phyloP scores from a whole-genome alignment of 2,888 invertebrate genomes.

The Parnassius smintheus region DNA sequence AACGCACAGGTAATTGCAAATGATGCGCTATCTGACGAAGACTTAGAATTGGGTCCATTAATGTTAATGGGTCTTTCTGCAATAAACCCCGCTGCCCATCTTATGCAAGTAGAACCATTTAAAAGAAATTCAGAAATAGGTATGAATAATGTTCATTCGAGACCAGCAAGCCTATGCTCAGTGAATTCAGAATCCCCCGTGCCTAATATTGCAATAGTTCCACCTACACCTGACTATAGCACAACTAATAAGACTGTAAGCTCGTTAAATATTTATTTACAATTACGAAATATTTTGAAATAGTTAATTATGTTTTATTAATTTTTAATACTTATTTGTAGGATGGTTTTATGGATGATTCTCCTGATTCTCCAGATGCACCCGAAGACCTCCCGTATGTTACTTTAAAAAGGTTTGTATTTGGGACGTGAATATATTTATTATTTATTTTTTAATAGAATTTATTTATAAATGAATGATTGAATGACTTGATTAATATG shows the following conservation, averaged over 20 bases:
- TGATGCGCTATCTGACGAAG: constrained; percentile 77
- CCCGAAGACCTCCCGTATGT: constrained; percentile 89
- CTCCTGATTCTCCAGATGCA: constrained; percentile 85
- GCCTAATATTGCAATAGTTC: constrained; percentile 87
- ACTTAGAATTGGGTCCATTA: constrained; percentile 83
- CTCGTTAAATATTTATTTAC: constrained; percentile 12
- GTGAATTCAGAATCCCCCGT: constrained; percentile 72
- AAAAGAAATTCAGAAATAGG: constrained; percentile 52
- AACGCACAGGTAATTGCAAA: constrained; percentile 55
- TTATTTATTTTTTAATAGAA: constrained; percentile 11
- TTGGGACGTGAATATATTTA: not conserved
- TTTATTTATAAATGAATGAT: too few relatives aligned
- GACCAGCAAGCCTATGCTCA: constrained; percentile 69
- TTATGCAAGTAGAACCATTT: constrained; percentile 82
- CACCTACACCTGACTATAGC: constrained; percentile 86
- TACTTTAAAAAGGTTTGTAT: constrained; percentile 81
- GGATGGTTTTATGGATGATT: constrained; percentile 82
- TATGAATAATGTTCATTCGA: constrained; percentile 61
- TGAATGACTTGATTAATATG: too few relatives aligned
- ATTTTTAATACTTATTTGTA: constrained; percentile 34
- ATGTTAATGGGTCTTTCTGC: constrained; percentile 85
- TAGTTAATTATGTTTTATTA: too few relatives aligned
- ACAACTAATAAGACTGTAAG: constrained; percentile 72
- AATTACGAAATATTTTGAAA: too few relatives aligned
- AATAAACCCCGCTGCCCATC: constrained; percentile 82